Base-by-base conservation (phyloP, 2,888 invertebrate species). In the Epiblema foenella region DNA sequence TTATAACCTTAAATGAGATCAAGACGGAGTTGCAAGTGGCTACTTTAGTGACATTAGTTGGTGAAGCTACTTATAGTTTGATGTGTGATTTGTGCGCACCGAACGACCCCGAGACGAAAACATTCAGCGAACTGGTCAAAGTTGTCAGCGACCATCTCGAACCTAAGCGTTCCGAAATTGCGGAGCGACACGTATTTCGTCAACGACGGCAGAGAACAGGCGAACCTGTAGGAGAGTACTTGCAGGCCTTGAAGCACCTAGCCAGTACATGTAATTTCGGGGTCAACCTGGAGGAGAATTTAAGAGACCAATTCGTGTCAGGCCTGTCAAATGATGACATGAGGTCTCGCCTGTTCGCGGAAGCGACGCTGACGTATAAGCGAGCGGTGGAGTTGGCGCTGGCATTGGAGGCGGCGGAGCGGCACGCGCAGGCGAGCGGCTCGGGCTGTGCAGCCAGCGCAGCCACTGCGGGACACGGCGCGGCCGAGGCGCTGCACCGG, bases 131-230 rank as follows among this genome's bases (percentile, higher is more conserved):
- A 7, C 33, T 33, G 2, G 33, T 33, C 1, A 0, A 33, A 5
- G 7, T 33, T 5, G 33, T 33, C 33, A 33, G 33, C 33, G 33
- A 33, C 33, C 33, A 33, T 33, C 33, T 33, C 33, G 33, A 33
- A 33, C 33, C 33, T 7, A 33, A 33, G 33, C 33, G 33, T 33
- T 33, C 33, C 33, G 33, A 33, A 33, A 33, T 78, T 2, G 77
- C 77, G 7, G 77, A 77, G 39, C 37, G 78, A 29, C 77, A 78
- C 49, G 39, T 75, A 9, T 78, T 78, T 64, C 64, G 79, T 9
- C 74, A 72, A 33, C 56, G 79, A 29, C 52, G 58, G 24, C 79
- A 79, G 57, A 39, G 52, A 17, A 59, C 52, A 11, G 75, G 76
- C 11, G 76, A 76, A 69, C 59, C 57, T n/a, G 10, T 77, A n/a